Percentiles rank a stretch among this genome's conserved stretches.
Conservation (phyloP, 2,113 vertebrate genomes). For the Anguilla rostrata region DNA sequence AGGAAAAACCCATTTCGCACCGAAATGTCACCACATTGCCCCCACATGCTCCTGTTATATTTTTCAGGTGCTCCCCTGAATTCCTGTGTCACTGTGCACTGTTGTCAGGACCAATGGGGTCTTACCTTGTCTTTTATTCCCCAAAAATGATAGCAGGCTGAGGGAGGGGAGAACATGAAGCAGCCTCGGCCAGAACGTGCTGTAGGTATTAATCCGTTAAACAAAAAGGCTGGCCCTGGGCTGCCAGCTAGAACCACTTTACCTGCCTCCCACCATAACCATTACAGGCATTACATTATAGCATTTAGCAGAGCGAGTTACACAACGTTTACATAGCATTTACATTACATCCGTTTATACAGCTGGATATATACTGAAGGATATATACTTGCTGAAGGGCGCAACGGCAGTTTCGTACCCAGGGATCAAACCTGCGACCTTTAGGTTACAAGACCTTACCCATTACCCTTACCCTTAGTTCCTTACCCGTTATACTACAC, state of each 20-base stretch:
- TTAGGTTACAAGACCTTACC: too few species aligned
- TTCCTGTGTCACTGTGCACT: background rate
- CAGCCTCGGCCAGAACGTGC: background rate
- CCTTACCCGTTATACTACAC: too few species aligned
- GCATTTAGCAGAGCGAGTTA: too few species aligned
- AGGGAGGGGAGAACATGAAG: background rate
- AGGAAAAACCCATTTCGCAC: background rate
- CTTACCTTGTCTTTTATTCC: background rate
- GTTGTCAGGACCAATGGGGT: background rate
- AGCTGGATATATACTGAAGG: too few species aligned
- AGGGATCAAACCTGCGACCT: too few species aligned
- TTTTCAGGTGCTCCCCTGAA: background rate
- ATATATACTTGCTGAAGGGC: too few species aligned
- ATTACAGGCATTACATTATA: too few species aligned
- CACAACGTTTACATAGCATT: too few species aligned
- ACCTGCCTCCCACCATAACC: background rate
- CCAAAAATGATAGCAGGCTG: background rate
- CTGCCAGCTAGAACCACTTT: background rate
- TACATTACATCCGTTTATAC: too few species aligned
- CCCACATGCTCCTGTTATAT: too few species aligned
- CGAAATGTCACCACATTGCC: background rate
- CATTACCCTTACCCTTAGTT: too few species aligned
- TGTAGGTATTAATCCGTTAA: background rate
- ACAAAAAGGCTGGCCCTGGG: background rate
- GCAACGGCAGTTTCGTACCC: too few species aligned